These are phyloP conservation scores for Neoniphon sammara DNA, from an alignment of 2,797 vertebrate species.

Conservation along the genomic window DNA sequence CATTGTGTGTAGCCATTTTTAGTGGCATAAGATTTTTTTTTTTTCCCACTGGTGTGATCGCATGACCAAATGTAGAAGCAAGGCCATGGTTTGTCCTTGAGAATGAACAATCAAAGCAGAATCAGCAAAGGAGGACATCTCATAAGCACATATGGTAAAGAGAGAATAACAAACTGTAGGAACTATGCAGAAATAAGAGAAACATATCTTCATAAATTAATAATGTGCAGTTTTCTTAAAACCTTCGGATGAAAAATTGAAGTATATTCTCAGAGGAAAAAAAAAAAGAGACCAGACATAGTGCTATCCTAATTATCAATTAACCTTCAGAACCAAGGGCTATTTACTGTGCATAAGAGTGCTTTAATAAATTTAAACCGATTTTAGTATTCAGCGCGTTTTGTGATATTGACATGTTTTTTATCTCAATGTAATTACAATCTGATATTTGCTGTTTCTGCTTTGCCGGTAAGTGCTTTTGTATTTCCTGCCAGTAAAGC, in stretches of 20 bases:
- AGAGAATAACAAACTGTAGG: too few relatives aligned
- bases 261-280: too few relatives aligned
- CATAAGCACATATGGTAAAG: too few relatives aligned
- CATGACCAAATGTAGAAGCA: too few relatives aligned
- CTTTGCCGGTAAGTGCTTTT: neutral
- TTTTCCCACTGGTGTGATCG: neutral
- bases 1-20: neutral
- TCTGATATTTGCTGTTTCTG: too few relatives aligned
- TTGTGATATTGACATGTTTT: neutral
- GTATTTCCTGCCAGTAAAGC: neutral
- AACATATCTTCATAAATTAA: too few relatives aligned
- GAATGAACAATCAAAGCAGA: neutral
- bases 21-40: neutral
- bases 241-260: too few relatives aligned
- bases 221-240: too few relatives aligned
- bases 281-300: too few relatives aligned
- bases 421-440: neutral
- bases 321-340: constrained; percentile 1
- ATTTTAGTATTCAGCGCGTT: neutral
- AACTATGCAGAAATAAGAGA: too few relatives aligned
- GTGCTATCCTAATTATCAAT: too few relatives aligned
- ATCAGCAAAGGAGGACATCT: neutral
- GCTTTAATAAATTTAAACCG: neutral
- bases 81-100: neutral
- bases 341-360: too few relatives aligned